phyloP scores from a whole-genome alignment of 1,140 invertebrate genomes.

The Drosophila pallidifrons region DNA sequence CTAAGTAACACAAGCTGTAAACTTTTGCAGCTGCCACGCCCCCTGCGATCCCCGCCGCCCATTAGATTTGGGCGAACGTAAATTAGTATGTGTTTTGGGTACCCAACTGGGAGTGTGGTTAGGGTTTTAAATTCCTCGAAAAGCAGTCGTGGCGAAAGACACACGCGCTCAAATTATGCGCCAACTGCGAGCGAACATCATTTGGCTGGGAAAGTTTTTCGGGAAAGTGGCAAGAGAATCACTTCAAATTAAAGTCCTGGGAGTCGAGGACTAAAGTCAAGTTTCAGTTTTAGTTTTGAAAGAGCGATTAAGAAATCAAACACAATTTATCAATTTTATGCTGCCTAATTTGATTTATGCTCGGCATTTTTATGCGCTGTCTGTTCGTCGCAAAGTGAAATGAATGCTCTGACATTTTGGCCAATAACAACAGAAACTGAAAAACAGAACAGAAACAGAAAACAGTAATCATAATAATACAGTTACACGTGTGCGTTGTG shows the following conservation, averaged over 20 bases:
- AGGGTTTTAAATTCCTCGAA: not conserved
- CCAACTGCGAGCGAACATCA: slow-evolving; percentile 34
- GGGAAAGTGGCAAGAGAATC: not conserved
- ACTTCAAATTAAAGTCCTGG: slow-evolving; percentile 29
- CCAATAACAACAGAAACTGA: too few species aligned
- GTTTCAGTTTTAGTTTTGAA: not conserved
- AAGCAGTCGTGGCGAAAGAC: slow-evolving; percentile 20
- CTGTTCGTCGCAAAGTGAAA: slow-evolving; percentile 51
- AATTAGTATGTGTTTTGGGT: slow-evolving; percentile 35
- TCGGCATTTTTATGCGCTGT: slow-evolving; percentile 51
- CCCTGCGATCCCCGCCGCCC: not conserved
- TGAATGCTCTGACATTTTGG: slow-evolving; percentile 46
- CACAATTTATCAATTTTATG: slow-evolving; percentile 26
- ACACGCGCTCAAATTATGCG: slow-evolving; percentile 39
- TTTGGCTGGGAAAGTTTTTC: not conserved
- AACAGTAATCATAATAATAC: slow-evolving; percentile 5
- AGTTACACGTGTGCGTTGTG: slow-evolving; percentile 15
- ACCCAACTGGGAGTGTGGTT: slow-evolving; percentile 19
- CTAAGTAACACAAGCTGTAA: slow-evolving; percentile 55
- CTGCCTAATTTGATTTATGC: slow-evolving; percentile 72
- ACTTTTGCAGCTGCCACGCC: slow-evolving; percentile 38
- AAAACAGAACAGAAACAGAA: not conserved
- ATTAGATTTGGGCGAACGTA: slow-evolving; percentile 32
- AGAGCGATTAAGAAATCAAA: slow-evolving; percentile 1
- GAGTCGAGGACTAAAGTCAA: slow-evolving; percentile 17